phyloP scores from a whole-genome alignment of 2,113 vertebrate genomes.

The Pungitius pungitius region DNA sequence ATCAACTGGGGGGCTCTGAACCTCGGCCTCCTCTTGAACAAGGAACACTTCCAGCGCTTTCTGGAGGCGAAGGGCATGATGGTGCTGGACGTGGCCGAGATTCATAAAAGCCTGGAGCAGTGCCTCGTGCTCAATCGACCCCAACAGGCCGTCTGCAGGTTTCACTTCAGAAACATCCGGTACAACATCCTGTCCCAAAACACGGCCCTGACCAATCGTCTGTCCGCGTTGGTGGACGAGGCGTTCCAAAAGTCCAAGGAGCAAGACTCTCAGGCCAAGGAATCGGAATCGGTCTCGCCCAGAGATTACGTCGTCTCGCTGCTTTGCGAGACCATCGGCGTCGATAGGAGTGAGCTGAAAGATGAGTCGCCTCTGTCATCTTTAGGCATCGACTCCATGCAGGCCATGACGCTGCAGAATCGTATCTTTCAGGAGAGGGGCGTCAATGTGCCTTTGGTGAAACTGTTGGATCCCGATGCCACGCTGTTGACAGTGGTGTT shows the following conservation, averaged over 20 bases:
- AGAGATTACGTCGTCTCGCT: conserved; percentile 79
- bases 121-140: conserved; percentile 81
- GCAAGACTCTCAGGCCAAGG: conserved; percentile 19
- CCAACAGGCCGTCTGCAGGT: conserved; percentile 81
- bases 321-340: conserved; percentile 71
- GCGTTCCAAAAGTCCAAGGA: conserved; percentile 60
- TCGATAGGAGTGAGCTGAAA: conserved; percentile 73
- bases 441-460: conserved; percentile 83
- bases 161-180: conserved; percentile 77
- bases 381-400: conserved; percentile 87
- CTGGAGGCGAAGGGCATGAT: conserved; percentile 84
- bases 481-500: conserved; percentile 77
- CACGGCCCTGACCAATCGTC: conserved; percentile 67
- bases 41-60: conserved; percentile 78
- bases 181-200: conserved; percentile 73
- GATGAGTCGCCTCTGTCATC: conserved; percentile 74
- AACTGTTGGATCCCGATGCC: conserved; percentile 82
- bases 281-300: conserved; percentile 58
- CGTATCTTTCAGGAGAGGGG: conserved; percentile 79
- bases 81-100: conserved; percentile 79
- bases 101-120: conserved; percentile 82
- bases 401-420: conserved; percentile 87
- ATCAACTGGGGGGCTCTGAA: conserved; percentile 90
- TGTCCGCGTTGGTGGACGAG: conserved; percentile 70
- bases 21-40: conserved; percentile 82